Evolutionary conservation across 1,140 invertebrate genomes (phyloP).

Genomic region (Panagrolaimus sp.): DNA sequence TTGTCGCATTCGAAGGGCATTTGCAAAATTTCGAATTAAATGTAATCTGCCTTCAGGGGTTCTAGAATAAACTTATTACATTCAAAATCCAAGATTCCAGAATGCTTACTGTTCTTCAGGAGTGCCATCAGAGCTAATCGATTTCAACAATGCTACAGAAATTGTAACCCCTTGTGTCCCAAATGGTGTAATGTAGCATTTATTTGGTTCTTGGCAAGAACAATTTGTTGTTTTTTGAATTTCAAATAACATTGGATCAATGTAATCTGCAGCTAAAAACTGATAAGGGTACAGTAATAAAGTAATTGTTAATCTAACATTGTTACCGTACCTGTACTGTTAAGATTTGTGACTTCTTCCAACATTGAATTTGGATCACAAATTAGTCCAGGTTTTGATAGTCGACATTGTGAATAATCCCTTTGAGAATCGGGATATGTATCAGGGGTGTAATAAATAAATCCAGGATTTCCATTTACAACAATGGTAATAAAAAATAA

Average conservation of each 20-base stretch:
- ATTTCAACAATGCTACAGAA: constrained; percentile 20
- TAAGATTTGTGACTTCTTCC: not conserved
- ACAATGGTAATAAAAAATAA: no score
- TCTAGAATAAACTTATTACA: not conserved
- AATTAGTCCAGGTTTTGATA: constrained; percentile 10
- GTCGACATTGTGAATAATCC: constrained; percentile 19
- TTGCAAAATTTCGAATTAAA: constrained; percentile 2
- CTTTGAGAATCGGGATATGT: constrained; percentile 25
- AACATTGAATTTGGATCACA: constrained; percentile 23
- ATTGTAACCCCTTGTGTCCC: constrained; percentile 18
- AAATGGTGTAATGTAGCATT: not conserved
- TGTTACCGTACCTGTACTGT: not conserved
- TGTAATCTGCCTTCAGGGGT: not conserved
- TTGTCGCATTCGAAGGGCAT: constrained; percentile 13
- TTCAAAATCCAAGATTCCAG: not conserved
- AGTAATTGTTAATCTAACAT: not conserved
- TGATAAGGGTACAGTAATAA: not conserved
- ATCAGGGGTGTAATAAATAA: constrained; percentile 16
- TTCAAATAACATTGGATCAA: not conserved
- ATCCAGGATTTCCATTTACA: not conserved
- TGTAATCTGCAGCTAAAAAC: constrained; percentile 9
- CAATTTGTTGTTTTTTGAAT: constrained; percentile 21
- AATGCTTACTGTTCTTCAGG: constrained; percentile 10
- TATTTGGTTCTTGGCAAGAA: not conserved
- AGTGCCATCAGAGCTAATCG: constrained; percentile 1